These are phyloP conservation scores for Phrynocephalus versicolor DNA, from an alignment of 2,113 vertebrate species.

Conservation along the genomic window DNA sequence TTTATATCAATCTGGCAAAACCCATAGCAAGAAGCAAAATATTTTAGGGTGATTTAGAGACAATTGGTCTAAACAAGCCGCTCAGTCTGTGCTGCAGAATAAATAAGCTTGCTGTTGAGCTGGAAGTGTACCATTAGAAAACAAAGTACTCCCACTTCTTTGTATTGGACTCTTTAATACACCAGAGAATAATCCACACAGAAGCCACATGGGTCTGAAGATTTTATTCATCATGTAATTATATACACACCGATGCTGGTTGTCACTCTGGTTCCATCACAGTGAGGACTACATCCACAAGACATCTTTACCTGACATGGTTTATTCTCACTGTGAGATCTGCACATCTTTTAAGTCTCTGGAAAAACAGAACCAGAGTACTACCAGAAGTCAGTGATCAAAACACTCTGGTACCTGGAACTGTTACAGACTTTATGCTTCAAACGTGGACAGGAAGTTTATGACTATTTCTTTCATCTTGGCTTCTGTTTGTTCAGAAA, in stretches of 20 bases:
- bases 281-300: neutral
- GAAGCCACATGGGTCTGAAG: neutral
- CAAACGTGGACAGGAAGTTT: slow-evolving; percentile 93
- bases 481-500: slow-evolving; percentile 88
- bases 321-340: slow-evolving; percentile 81
- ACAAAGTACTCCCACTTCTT: neutral
- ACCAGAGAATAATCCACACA: neutral
- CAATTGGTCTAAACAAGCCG: too few species aligned
- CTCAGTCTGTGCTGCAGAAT: neutral
- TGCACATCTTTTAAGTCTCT: slow-evolving; percentile 75
- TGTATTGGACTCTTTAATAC: too few species aligned
- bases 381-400: slow-evolving; percentile 58
- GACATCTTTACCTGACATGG: slow-evolving; percentile 51
- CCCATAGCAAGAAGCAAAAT: too few species aligned
- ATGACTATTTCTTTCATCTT: slow-evolving; percentile 94
- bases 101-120: neutral
- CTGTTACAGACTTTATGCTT: slow-evolving; percentile 75
- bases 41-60: too few species aligned
- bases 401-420: slow-evolving; percentile 49
- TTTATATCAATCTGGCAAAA: too few species aligned
- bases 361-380: slow-evolving; percentile 67
- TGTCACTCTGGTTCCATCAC: neutral
- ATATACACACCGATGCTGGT: neutral
- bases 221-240: slow-evolving; percentile 22
- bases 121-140: neutral